Evolutionary conservation across 2,113 vertebrate species (phyloP), one percentile per base, ranked within the genome.

Genomic region (Muntiacus reevesi): DNA sequence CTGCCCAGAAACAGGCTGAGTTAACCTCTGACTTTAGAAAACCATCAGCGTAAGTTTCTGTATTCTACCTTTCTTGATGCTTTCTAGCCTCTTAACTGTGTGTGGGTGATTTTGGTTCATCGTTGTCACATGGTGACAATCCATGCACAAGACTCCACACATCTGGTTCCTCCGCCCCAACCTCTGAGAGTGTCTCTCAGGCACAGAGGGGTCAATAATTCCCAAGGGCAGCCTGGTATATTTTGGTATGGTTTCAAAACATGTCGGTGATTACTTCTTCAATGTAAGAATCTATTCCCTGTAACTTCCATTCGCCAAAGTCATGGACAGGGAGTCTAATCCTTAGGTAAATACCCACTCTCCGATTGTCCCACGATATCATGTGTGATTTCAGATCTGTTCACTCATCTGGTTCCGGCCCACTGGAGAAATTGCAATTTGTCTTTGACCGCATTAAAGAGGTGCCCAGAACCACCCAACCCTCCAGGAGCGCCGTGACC

Each of bases 341-440:
- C 21, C 19, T 85, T 82, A 93, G 87, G 87, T 30, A 78, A 93
- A 82, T 60, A 71, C 2, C 62, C 45, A 71, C 12, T 1, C 30
- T 45, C 59, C 89, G 52, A 88, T 43, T 89, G 27, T 91, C 82
- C 59, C 43, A 84, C 8, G 36, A 27, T 81, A 17, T 57, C 82
- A 52, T 30, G 52, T 3, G 7, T 36, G 30, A 83, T 33, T 81
- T 91, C 52, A 86, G 36, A 87, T 93, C 78, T 93, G 50, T n/a
- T 71, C 62, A 57, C 28, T 67, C 60, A 81, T 71, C 54, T 57
- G 59, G 81, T 94, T 67, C 74, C 10, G 60, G 54, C 36, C 50
- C 87, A 91, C 3, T 76, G 67, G 50, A 91, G 94, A 91, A 93
- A 87, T 95, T 97, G 76, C 54, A 86, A 33, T 95, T 60, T 95